These are phyloP conservation scores for Drosophila monieri DNA, from an alignment of 2,888 invertebrate species.

Conservation along the genomic window DNA sequence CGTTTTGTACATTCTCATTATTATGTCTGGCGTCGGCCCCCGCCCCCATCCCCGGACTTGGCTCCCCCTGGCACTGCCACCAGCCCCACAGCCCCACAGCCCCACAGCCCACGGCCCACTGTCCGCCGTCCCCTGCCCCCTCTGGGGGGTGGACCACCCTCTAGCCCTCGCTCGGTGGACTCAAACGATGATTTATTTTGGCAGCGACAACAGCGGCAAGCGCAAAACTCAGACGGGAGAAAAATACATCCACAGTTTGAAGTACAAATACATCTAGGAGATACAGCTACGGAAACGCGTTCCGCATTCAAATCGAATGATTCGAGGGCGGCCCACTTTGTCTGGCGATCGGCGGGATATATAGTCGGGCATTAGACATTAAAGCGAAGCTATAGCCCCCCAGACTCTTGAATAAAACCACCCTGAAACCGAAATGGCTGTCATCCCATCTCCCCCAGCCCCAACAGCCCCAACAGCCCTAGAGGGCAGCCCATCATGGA, in stretches of 20 bases:
- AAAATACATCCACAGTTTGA: not conserved
- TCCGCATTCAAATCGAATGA: slow-evolving; percentile 75
- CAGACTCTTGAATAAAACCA: slow-evolving; percentile 7
- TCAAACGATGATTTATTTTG: slow-evolving; percentile 78
- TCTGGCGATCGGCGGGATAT: slow-evolving; percentile 60
- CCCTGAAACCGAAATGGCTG: slow-evolving; percentile 7
- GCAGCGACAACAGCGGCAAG: slow-evolving; percentile 54
- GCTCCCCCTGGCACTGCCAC: not conserved
- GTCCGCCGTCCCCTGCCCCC: too few relatives aligned
- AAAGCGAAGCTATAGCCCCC: not conserved
- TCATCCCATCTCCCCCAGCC: not conserved
- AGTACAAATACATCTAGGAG: not conserved
- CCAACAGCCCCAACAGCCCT: not conserved
- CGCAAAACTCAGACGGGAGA: slow-evolving; percentile 5
- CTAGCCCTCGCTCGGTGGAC: slow-evolving; percentile 29
- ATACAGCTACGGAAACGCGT: slow-evolving; percentile 54
- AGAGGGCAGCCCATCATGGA: slow-evolving; percentile 22
- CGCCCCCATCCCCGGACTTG: slow-evolving; percentile 22
- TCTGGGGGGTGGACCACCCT: slow-evolving; percentile 36
- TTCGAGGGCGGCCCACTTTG: slow-evolving; percentile 59
- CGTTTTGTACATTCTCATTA: slow-evolving; percentile 49
- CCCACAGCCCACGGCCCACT: too few relatives aligned
- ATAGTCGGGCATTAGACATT: not conserved
- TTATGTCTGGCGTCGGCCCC: slow-evolving; percentile 69
- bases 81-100: too few relatives aligned